These are phyloP conservation scores for Burhinus bistriatus DNA, from an alignment of 2,113 vertebrate genomes.

Conservation along the genomic window DNA sequence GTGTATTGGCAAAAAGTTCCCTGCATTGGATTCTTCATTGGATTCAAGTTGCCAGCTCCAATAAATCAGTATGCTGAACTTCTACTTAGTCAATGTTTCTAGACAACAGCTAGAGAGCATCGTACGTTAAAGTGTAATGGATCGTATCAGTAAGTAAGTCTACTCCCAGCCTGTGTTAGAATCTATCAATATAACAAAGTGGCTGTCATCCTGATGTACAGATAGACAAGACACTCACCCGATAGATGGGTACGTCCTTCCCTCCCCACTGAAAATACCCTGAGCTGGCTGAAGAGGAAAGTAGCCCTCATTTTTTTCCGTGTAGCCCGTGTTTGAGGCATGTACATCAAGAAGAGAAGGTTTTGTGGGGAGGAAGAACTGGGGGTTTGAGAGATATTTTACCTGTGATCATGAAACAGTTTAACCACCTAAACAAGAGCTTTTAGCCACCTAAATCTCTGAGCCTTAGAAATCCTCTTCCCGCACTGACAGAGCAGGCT, in stretches of 20 bases:
- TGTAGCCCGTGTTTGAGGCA: neutral
- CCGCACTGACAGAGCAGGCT: neutral
- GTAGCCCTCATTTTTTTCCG: neutral
- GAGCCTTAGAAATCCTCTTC: neutral
- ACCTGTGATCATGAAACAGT: neutral
- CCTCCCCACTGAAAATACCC: neutral
- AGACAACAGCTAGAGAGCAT: neutral
- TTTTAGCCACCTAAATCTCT: neutral
- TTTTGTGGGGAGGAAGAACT: neutral
- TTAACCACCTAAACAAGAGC: neutral
- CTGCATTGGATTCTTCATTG: constrained; percentile 17
- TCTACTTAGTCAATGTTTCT: constrained; percentile 13
- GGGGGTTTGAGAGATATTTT: neutral
- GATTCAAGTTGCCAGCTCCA: constrained; percentile 2
- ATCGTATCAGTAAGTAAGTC: constrained; percentile 37
- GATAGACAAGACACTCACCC: neutral
- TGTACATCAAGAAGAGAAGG: neutral
- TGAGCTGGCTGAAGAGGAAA: neutral
- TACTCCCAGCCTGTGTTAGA: neutral
- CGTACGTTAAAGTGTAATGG: constrained; percentile 18
- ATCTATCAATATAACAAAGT: constrained; percentile 35
- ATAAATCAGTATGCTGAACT: constrained; percentile 50
- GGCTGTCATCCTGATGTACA: neutral
- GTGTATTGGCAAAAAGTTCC: constrained; percentile 52
- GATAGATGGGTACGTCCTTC: neutral